These are phyloP conservation scores for Zosterops borbonicus DNA, from an alignment of 2,113 vertebrate species.

Conservation along the genomic window DNA sequence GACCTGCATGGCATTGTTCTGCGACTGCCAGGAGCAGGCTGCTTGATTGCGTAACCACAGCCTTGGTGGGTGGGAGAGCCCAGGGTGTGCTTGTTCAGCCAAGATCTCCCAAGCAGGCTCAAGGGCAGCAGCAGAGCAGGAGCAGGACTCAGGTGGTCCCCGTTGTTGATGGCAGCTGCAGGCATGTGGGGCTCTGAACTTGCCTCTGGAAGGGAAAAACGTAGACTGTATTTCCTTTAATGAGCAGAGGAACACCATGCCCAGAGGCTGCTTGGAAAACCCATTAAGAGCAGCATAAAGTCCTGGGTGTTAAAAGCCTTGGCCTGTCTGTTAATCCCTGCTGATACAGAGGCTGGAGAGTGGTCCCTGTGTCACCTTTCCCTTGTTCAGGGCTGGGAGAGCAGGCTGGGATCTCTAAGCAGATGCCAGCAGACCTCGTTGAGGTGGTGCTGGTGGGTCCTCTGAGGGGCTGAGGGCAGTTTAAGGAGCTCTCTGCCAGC, in stretches of 20 bases:
- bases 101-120: background rate
- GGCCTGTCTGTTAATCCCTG: background rate
- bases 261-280: background rate
- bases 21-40: background rate
- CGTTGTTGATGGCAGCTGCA: background rate
- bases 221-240: background rate
- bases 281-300: background rate
- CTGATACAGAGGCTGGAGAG: background rate
- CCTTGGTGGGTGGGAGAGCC: background rate
- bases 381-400: background rate
- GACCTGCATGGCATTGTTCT: background rate
- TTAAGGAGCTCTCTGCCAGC: background rate
- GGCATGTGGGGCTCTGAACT: background rate
- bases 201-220: background rate
- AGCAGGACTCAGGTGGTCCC: background rate
- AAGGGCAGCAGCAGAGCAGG: background rate
- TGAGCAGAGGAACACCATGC: background rate
- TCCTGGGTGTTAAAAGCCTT: background rate
- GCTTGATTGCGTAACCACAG: background rate
- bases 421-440: background rate
- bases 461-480: background rate
- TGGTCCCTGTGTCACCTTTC: background rate
- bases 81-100: background rate
- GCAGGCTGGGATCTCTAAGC: background rate
- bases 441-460: background rate